phyloP scores from a whole-genome alignment of 2,797 vertebrate genomes.

The Epinephelus malabaricus region DNA sequence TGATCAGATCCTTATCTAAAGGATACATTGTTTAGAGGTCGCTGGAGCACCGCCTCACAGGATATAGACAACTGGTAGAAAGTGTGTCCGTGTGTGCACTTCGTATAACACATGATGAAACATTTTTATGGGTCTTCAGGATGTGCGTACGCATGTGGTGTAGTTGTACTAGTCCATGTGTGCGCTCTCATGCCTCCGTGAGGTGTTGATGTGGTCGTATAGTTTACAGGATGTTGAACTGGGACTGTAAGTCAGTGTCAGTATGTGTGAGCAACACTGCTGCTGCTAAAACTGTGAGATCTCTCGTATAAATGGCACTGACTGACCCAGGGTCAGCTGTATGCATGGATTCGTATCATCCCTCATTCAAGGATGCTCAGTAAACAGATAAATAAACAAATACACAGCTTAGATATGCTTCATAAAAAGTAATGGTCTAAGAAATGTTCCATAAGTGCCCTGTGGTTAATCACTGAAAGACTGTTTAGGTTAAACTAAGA shows the following conservation, averaged over 20 bases:
- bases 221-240: slow-evolving; percentile 32
- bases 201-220: slow-evolving; percentile 31
- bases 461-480: neutral
- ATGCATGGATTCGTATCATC: neutral
- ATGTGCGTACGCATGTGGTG: slow-evolving; percentile 5
- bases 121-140: slow-evolving; percentile 33
- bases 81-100: slow-evolving; percentile 58
- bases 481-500: neutral
- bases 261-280: slow-evolving; percentile 12
- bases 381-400: neutral
- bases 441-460: neutral
- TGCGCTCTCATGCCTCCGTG: slow-evolving; percentile 1
- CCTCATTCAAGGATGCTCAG: neutral
- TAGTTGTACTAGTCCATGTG: slow-evolving; percentile 7
- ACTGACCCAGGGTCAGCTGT: slow-evolving; percentile 16
- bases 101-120: slow-evolving; percentile 48
- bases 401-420: neutral
- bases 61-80: slow-evolving; percentile 72
- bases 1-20: slow-evolving; percentile 84
- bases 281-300: slow-evolving; percentile 20
- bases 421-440: neutral
- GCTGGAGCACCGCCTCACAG: slow-evolving; percentile 68
- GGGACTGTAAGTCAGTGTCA: slow-evolving; percentile 1
- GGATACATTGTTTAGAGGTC: slow-evolving; percentile 84
- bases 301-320: neutral